These are phyloP conservation scores for Cercocebus atys DNA, from an alignment of 2,113 vertebrate species.

Conservation along the genomic window DNA sequence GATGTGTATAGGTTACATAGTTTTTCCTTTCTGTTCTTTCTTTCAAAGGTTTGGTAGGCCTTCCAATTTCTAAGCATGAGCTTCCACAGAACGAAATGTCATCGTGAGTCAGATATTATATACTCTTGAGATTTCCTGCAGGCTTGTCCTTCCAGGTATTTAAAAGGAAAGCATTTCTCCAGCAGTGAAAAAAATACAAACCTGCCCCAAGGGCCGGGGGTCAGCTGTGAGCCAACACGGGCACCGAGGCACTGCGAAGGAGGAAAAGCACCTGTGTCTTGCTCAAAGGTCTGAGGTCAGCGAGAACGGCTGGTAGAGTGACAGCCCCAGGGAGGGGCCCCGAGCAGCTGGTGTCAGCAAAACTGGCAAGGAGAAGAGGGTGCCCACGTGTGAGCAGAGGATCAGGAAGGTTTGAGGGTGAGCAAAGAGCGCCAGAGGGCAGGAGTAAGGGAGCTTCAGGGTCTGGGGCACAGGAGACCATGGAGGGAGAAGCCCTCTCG, in stretches of 20 bases:
- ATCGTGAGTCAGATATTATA: not conserved
- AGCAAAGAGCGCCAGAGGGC: not conserved
- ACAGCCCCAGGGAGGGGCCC: not conserved
- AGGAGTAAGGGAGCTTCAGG: not conserved
- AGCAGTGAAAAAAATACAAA: not conserved
- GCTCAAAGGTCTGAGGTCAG: not conserved
- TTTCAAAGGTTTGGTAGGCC: not conserved
- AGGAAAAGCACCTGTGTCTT: not conserved
- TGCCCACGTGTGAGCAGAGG: fast-evolving
- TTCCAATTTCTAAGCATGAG: not conserved
- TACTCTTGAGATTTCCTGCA: not conserved
- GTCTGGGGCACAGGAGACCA: no score
- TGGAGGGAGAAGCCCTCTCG: not conserved
- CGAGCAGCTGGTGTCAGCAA: not conserved
- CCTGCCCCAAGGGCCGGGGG: no score
- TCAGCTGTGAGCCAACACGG: not conserved
- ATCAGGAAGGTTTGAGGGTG: not conserved
- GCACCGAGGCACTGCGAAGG: no score
- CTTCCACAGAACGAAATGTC: not conserved
- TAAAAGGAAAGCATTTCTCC: not conserved
- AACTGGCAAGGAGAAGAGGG: fast-evolving
- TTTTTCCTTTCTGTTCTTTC: not conserved
- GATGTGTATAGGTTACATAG: not conserved
- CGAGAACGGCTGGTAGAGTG: not conserved
- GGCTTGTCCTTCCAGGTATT: not conserved